Base-by-base conservation (phyloP, 2,113 vertebrate genomes). In the Clarias gariepinus region DNA sequence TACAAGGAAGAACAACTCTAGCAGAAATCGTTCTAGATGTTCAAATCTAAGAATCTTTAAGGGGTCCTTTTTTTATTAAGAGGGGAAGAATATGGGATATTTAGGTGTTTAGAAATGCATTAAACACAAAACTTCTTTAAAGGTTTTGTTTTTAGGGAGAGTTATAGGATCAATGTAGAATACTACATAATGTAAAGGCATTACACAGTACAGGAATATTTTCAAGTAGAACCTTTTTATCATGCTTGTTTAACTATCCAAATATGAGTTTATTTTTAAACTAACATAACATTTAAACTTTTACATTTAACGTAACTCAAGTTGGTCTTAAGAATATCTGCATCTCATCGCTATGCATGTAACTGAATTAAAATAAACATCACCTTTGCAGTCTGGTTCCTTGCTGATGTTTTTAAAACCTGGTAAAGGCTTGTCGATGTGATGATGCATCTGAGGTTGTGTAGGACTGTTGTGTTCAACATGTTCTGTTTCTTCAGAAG, bases 361-460 rank as follows among this genome's bases (percentile, higher is more conserved):
- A 41, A 69, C 15, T 33, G 4, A 69, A 36, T 36, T 36, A 3
- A 36, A 85, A 63, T 15, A 57, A 68, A 23, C 76, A 41, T 84
- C 52, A 87, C 85, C 81, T 83, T 86, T 79, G 71, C 41, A 80
- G 57, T 58, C 25, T 55, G 55, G 36, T 25, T 64, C 15, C 8
- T 85, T 66, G 47, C 68, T 81, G 53, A n/a, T 55, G 63, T 41
- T 60, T 87, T 81, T 68, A 61, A 77, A 33, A 2, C 78, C 16
- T 77, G 33, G 58, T 74, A 81, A 15, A 25, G 57, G 55, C 12
- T 52, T 13, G 10, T 4, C 30, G 23, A 6, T 77, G 30, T 87
- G 78, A 52, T 47, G 63, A 58, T 69, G 69, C 64, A 41, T 79
- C 81, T 88, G 85, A 6, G 30, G 6, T 9, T 86, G 66, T 81